phyloP scores from a whole-genome alignment of 2,113 vertebrate species.

The Xiphophorus couchianus region DNA sequence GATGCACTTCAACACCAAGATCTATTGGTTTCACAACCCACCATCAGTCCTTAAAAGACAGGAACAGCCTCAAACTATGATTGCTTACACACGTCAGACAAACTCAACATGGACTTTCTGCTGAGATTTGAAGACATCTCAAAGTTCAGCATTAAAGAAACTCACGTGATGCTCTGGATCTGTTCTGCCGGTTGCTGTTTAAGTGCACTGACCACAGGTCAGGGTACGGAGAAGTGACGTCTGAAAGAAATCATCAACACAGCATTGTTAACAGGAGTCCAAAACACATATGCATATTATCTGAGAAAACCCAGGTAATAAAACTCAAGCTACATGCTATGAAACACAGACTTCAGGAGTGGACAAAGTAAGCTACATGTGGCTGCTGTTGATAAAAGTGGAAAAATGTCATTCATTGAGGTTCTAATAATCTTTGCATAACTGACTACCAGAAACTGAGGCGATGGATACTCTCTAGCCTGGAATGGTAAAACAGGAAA shows the following conservation, averaged over 20 bases:
- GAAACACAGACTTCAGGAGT: conserved; percentile 29
- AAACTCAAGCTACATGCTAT: conserved; percentile 52
- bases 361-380: background rate
- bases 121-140: conserved; percentile 57
- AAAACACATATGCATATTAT: conserved; percentile 47
- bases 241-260: conserved; percentile 72
- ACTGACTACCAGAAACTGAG: background rate
- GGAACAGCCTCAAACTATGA: conserved; percentile 65
- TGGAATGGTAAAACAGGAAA: background rate
- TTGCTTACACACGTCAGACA: conserved; percentile 63
- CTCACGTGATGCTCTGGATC: conserved; percentile 91
- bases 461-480: background rate
- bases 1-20: conserved; percentile 62
- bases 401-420: background rate
- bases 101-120: conserved; percentile 49
- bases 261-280: conserved; percentile 48
- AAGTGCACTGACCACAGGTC: conserved; percentile 82
- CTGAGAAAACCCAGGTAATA: conserved; percentile 40
- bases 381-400: background rate
- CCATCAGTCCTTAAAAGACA: conserved; percentile 69
- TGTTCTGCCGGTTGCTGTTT: conserved; percentile 93
- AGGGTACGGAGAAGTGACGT: conserved; percentile 92
- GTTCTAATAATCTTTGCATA: background rate
- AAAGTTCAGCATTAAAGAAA: conserved; percentile 47
- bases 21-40: conserved; percentile 64